Evolutionary conservation across 2,888 invertebrate genomes (phyloP).

Genomic region (Meiosimyza platycephala): DNA sequence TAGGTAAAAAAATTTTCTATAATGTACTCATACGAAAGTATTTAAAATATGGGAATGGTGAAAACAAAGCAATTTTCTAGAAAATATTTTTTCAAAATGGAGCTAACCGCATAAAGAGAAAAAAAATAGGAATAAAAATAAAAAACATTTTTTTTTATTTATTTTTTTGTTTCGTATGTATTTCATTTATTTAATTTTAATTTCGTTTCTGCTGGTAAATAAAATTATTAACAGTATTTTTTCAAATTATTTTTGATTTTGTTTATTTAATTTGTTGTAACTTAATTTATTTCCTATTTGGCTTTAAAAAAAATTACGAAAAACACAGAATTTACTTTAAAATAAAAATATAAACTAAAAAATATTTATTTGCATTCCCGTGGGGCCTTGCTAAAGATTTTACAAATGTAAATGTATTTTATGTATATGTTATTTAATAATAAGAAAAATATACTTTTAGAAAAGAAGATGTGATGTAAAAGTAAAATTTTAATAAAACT

Average conservation of each 20-base stretch:
- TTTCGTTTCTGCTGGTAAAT: neutral
- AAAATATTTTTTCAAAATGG: no score
- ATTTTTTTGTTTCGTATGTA: neutral
- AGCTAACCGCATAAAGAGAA: neutral
- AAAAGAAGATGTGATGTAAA: constrained; percentile 14
- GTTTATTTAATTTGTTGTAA: no score
- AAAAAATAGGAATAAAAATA: neutral
- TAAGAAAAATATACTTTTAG: neutral
- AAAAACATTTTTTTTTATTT: neutral
- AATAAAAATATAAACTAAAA: constrained; percentile 10
- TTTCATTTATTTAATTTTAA: constrained; percentile 10
- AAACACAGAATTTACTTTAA: neutral
- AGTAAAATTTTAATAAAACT: constrained; percentile 5
- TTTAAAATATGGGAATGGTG: no score
- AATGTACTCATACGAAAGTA: no score
- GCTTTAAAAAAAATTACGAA: neutral
- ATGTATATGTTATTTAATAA: neutral
- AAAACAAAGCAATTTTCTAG: no score
- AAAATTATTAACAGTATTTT: constrained; percentile 7
- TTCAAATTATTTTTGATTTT: neutral
- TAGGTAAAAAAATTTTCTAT: no score
- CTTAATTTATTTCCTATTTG: neutral
- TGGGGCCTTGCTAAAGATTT: neutral
- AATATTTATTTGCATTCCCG: constrained; percentile 6
- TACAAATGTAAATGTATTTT: constrained; percentile 5